A percentile compares a stretch with the other conserved stretches of the same genome.
These are phyloP conservation scores for Tigriopus japonicus DNA, from an alignment of 1,140 invertebrate genomes.

Conservation along the genomic window DNA sequence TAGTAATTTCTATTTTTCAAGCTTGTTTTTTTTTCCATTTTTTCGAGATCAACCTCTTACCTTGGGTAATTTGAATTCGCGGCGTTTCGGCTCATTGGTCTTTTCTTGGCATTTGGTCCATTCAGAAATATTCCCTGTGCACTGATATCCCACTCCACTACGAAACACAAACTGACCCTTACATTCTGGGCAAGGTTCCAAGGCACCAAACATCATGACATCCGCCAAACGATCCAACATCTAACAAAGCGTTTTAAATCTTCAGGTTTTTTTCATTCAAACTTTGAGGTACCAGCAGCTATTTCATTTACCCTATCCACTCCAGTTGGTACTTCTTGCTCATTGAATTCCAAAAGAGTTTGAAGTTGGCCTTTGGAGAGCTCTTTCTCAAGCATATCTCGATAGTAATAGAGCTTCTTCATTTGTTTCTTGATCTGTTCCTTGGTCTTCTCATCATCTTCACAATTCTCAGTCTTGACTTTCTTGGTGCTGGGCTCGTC, in stretches of 20 bases:
- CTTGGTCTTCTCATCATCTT: slow-evolving; percentile 23
- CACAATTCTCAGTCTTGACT: slow-evolving; percentile 13
- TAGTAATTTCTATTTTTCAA: background rate
- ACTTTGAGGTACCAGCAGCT: no score
- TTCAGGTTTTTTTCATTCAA: background rate
- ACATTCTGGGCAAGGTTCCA: slow-evolving; percentile 59
- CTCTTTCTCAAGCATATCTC: slow-evolving; percentile 33
- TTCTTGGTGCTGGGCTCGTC: slow-evolving; percentile 29
- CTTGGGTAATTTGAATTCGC: slow-evolving; percentile 47
- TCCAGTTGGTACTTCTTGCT: slow-evolving; percentile 42
- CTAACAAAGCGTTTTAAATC: slow-evolving; percentile 19
- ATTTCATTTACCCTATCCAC: slow-evolving; percentile 24
- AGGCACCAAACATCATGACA: slow-evolving; percentile 64
- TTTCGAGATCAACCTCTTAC: slow-evolving; percentile 4
- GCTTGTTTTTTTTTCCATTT: background rate
- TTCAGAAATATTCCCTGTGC: slow-evolving; percentile 59
- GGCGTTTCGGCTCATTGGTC: slow-evolving; percentile 48
- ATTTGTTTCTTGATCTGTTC: slow-evolving; percentile 44
- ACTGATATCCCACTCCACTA: slow-evolving; percentile 51
- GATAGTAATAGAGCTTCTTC: slow-evolving; percentile 49
- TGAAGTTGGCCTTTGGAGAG: slow-evolving; percentile 36
- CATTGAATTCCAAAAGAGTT: slow-evolving; percentile 47
- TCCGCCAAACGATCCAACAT: slow-evolving; percentile 59
- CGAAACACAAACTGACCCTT: slow-evolving; percentile 48
- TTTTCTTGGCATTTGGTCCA: slow-evolving; percentile 71